A percentile compares a stretch with the other conserved stretches of the same genome.
These are phyloP conservation scores for Steinernema khuongi DNA, from an alignment of 1,140 invertebrate species.

Conservation along the genomic window DNA sequence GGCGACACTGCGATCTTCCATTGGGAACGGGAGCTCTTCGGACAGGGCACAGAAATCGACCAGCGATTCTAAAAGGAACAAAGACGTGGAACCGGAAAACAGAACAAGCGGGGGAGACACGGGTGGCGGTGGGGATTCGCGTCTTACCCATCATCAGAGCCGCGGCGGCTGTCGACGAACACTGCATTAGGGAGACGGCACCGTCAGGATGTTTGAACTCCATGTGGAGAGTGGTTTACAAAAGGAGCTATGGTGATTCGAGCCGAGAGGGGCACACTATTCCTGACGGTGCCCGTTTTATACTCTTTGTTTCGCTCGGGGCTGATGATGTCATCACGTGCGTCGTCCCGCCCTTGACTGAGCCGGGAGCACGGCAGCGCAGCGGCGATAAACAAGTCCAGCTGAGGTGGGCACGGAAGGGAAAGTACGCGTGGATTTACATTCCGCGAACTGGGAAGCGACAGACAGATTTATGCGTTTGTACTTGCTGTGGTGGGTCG, in stretches of 20 bases:
- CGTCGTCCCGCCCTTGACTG: not conserved
- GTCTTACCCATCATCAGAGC: constrained; percentile 9
- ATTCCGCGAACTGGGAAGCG: not conserved
- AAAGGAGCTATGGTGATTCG: not conserved
- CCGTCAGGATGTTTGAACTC: not conserved
- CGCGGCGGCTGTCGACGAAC: not conserved
- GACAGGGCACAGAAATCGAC: constrained; percentile 14
- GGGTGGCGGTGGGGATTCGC: not conserved
- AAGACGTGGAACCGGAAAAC: not conserved
- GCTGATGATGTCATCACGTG: not conserved
- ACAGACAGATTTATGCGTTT: not conserved
- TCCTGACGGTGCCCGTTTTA: not conserved
- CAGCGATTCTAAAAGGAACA: not conserved
- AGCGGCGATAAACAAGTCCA: not conserved
- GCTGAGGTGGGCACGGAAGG: not conserved
- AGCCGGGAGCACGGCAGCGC: not conserved
- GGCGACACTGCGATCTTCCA: constrained; percentile 10
- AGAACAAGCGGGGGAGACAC: not conserved
- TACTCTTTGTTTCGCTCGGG: not conserved
- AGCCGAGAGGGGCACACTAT: not conserved
- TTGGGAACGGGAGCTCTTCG: constrained; percentile 13
- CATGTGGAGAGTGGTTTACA: not conserved
- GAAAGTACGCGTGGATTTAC: not conserved
- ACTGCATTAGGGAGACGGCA: not conserved
- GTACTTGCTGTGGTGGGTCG: not conserved